phyloP scores from a whole-genome alignment of 2,888 invertebrate species.

The Copidosoma aretas region DNA sequence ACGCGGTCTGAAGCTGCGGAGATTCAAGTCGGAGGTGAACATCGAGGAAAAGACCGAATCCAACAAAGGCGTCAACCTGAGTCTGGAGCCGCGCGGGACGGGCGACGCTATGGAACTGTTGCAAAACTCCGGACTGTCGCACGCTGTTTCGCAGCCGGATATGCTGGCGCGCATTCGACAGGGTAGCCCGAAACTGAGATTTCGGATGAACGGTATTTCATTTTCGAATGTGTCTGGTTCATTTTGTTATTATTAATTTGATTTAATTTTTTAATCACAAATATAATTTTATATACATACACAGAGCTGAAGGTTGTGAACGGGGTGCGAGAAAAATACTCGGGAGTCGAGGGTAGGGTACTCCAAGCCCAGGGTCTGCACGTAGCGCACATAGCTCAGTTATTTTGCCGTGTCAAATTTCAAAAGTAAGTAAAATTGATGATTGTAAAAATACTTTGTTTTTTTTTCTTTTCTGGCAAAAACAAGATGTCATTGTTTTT shows the following conservation, averaged over 20 bases:
- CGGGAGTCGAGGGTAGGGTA: constrained; percentile 59
- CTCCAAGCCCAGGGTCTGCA: constrained; percentile 60
- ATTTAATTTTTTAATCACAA: constrained; percentile 3
- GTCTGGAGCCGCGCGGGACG: constrained; percentile 58
- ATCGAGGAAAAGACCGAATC: constrained; percentile 58
- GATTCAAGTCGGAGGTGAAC: constrained; percentile 62
- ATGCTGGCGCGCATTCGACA: constrained; percentile 55
- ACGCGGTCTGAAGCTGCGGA: constrained; percentile 59
- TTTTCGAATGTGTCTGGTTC: background rate
- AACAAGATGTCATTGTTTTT: background rate
- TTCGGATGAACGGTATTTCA: constrained; percentile 52
- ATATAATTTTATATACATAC: too few relatives aligned
- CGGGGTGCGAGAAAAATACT: constrained; percentile 57
- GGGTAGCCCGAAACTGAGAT: constrained; percentile 53
- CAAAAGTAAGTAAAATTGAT: constrained; percentile 52
- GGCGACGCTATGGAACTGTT: constrained; percentile 62
- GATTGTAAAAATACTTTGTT: background rate
- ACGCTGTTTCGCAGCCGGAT: constrained; percentile 63
- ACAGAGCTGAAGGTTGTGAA: constrained; percentile 54
- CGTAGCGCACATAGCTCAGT: constrained; percentile 60
- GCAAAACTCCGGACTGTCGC: constrained; percentile 57
- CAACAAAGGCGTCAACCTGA: constrained; percentile 52
- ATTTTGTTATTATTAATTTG: background rate
- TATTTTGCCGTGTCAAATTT: constrained; percentile 58
- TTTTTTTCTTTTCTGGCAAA: background rate